Evolutionary conservation across 2,797 vertebrate species (phyloP), one percentile per base, ranked within the genome.

Genomic region (Crocodylus rhombifer): DNA sequence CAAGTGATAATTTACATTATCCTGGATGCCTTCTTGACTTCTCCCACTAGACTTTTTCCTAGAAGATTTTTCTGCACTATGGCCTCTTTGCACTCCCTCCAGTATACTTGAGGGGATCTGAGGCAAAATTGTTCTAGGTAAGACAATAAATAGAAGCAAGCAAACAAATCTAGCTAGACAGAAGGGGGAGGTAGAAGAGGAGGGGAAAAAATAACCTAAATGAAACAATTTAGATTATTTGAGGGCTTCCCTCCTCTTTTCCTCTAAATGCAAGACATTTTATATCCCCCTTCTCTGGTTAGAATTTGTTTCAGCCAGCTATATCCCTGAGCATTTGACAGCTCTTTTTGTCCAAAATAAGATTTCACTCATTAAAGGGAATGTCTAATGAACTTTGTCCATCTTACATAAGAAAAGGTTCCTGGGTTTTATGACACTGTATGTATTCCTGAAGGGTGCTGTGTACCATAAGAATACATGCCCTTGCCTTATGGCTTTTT

Each of bases 401-500:
- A 84, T 63, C 33, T 91, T 92, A 60, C 74, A 57, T 28, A 94
- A 90, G 9, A 51, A 86, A 88, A 90, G 15, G 12, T 65, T 25
- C 86, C 75, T 23, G 26, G 18, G 81, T 78, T 33, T 87, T 80
- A 87, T 74, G 86, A 95, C 14, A 75, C 23, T 77, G 20, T 12
- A 33, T 73, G 4, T 62, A 86, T 87, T 89, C 77, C 33, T 90
- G 85, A 75, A 3, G 65, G 33, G 4, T 60, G 69, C 60, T 12
- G 76, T 76, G 67, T 21, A 84, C 83, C 36, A 85, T 65, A 92
- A 88, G 2, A 88, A 69, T 14, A 67, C 2, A 1, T 74, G 65
- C 26, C 84, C 95, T 87, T 67, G 5, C 6, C 88, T 91, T 76
- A 30, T 69, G 84, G 73, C 88, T 88, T 74, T 87, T 64, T 81